phyloP scores from a whole-genome alignment of 1,140 invertebrate genomes.

The Marisa cornuarietis region DNA sequence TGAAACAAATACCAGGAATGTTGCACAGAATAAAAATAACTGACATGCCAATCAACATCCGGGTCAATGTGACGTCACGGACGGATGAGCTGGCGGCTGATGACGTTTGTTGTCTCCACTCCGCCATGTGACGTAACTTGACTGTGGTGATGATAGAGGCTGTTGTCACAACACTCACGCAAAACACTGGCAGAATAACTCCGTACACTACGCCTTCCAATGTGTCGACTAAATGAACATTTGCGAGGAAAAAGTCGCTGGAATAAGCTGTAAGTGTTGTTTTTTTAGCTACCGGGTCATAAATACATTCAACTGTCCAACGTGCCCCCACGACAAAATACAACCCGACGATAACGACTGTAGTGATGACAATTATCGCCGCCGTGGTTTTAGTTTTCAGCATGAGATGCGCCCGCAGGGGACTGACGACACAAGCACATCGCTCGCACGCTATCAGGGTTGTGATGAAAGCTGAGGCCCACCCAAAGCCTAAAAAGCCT shows the following conservation, averaged over 20 bases:
- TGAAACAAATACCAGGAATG: background rate
- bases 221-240: background rate
- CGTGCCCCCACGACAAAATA: background rate
- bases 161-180: background rate
- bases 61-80: background rate
- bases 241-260: background rate
- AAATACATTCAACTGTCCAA: background rate
- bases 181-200: background rate
- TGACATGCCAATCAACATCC: background rate
- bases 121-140: background rate
- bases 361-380: background rate
- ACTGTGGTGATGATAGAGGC: background rate
- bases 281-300: background rate
- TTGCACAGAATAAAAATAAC: background rate
- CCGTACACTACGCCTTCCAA: background rate
- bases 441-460: background rate
- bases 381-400: background rate
- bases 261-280: background rate
- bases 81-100: background rate
- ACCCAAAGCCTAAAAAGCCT: background rate
- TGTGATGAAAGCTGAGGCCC: background rate
- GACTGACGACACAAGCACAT: background rate
- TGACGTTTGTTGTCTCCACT: conserved; percentile 2
- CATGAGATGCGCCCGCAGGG: background rate
- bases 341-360: background rate